Evolutionary conservation across 2,797 vertebrate species (phyloP), one percentile per base, ranked within the genome.

Genomic region (Myotis findleyi): DNA sequence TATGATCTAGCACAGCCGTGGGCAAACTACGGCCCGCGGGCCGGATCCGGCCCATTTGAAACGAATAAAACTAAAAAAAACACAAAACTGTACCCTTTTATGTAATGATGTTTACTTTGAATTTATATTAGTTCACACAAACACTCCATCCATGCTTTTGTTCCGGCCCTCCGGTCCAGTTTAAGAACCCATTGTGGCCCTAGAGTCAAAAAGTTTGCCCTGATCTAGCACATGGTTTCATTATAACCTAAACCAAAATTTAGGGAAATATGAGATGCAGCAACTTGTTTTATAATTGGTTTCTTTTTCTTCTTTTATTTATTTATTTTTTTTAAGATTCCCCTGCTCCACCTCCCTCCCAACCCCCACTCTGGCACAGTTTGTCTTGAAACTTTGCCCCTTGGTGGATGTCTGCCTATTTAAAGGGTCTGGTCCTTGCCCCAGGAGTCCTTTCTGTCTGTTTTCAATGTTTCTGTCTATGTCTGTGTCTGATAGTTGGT

Each of bases 241-340:
- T 93, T 64, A 80, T 91, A 91, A 89, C 73, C n/a, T 30, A 64
- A 91, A 51, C 85, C 33, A 69, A 71, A 86, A 30, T 47, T 62
- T 23, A 33, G 80, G 71, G 62, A 73, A 72, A 30, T 68, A 51
- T 1, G 8, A 72, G 36, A 6, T 64, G 53, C 47, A 41, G 36
- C 64, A 55, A 64, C 25, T 83, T 77, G 71, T 77, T 92, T 79
- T 79, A 49, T 18, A 51, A 8, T 73, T 47, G 41, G 27, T 21
- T 68, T 55, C 30, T n/a, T 73, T 38, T 49, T 62, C 25, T 53
- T 66, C 25, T 66, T 30, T n/a, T n/a, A 27, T 55, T n/a, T 20
- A 1, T 33, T 51, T 30, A 41, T 33, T 30, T 44, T 51, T 75
- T 44, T 30, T n/a, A n/a, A 76, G 44, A 59, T 82, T 33, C 21